A percentile compares a stretch with the other conserved stretches of the same genome.
These are phyloP conservation scores for Micropoecilia bifurca DNA, from an alignment of 2,797 vertebrate species.

Conservation along the genomic window DNA sequence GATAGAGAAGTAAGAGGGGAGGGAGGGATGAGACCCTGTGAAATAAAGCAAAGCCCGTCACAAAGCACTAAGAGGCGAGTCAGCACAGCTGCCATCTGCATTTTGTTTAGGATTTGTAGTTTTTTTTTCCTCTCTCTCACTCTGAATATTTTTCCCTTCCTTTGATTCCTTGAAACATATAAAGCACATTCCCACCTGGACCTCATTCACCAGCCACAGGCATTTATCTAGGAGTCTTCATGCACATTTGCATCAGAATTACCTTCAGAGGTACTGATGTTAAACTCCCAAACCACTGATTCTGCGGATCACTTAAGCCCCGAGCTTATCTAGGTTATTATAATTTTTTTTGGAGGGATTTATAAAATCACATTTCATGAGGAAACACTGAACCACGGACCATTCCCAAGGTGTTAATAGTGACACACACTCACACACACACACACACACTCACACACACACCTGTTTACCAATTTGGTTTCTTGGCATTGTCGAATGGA, in stretches of 20 bases:
- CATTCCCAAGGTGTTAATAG: slow-evolving; percentile 76
- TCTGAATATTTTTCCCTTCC: slow-evolving; percentile 46
- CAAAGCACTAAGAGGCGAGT: slow-evolving; percentile 75
- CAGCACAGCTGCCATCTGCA: slow-evolving; percentile 71
- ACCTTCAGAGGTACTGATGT: slow-evolving; percentile 80
- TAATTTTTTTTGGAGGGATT: slow-evolving; percentile 82
- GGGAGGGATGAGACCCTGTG: slow-evolving; percentile 60
- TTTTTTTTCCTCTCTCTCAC: slow-evolving; percentile 35
- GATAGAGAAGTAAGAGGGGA: slow-evolving; percentile 69
- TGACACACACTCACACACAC: slow-evolving; percentile 32
- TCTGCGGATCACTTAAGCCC: slow-evolving; percentile 81
- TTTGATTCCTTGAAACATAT: slow-evolving; percentile 70
- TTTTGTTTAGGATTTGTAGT: slow-evolving; percentile 72
- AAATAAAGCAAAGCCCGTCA: slow-evolving; percentile 74
- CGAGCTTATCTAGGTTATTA: slow-evolving; percentile 83
- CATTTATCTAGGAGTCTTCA: slow-evolving; percentile 78
- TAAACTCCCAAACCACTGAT: slow-evolving; percentile 84
- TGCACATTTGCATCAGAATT: slow-evolving; percentile 83
- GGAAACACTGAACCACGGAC: slow-evolving; percentile 73
- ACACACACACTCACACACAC: slow-evolving; percentile 17
- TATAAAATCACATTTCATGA: slow-evolving; percentile 81
- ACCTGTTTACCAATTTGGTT: slow-evolving; percentile 79
- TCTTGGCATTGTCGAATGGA: slow-evolving; percentile 72
- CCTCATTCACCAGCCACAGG: slow-evolving; percentile 74
- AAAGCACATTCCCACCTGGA: slow-evolving; percentile 79